Evolutionary conservation across 2,797 vertebrate genomes (phyloP).

Genomic region (Micromesistius poutassou): DNA sequence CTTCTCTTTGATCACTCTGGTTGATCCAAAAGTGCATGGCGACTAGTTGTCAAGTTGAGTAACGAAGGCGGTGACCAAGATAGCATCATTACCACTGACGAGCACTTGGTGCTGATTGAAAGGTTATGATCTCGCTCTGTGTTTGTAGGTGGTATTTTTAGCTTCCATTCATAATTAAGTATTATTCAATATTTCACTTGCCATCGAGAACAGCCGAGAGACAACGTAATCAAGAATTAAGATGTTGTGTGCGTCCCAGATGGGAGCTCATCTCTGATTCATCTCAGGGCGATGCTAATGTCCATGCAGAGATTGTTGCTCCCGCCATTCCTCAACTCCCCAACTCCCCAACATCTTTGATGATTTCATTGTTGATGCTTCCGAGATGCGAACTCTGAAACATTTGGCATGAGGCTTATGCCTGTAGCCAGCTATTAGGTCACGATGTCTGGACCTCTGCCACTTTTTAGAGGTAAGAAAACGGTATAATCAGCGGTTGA

Average conservation of each 20-base stretch:
- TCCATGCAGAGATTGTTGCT: neutral
- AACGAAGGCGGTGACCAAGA: neutral
- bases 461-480: too few species aligned
- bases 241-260: neutral
- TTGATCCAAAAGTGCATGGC: neutral
- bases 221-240: neutral
- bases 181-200: conserved; percentile 21
- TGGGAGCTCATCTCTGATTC: neutral
- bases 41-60: neutral
- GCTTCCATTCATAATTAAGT: conserved; percentile 11
- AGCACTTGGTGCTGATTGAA: neutral
- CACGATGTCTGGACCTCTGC: too few species aligned
- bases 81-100: neutral
- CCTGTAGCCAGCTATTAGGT: too few species aligned
- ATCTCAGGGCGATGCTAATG: neutral
- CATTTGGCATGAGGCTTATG: neutral
- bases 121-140: neutral
- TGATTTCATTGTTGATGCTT: neutral
- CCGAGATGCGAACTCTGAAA: neutral
- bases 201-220: neutral
- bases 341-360: neutral
- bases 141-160: conserved; percentile 9
- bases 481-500: too few species aligned
- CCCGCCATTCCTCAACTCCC: neutral
- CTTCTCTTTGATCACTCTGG: neutral